Base-by-base conservation (phyloP, 1,140 invertebrate species). In the Lanistes nyassanus region DNA sequence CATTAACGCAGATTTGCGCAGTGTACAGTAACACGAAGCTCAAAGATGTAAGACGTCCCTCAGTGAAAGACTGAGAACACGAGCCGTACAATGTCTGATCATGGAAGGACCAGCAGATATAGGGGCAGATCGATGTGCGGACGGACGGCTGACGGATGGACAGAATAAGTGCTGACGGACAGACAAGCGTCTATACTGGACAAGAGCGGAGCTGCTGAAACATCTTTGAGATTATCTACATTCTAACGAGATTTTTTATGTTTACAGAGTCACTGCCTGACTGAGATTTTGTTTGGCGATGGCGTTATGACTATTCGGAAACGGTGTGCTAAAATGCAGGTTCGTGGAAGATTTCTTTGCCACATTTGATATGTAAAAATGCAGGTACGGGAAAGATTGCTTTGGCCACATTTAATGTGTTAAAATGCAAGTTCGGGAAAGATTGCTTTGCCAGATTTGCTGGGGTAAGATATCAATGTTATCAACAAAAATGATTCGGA, bases 181-280 rank as follows among this genome's bases (percentile, higher is more conserved):
- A 47, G 42, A 47, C 42, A 47, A 47, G 9, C 42, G 19, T 16
- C 19, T 47, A 2, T 16, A 6, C 42, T 47, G 9, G 9, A 9
- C 19, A 16, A 47, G 42, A 3, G 1, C 19, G 42, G 9, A 16
- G 9, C 1, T 16, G 0, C 42, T 47, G n/a, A n/a, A n/a, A 47
- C 1, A 16, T 2, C 5, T 47, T 0, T 47, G 19, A 9, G 2
- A 47, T 16, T 47, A n/a, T n/a, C 42, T 47, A 42, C 42, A n/a
- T n/a, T 47, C 5, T 67, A 9, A 39, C 1, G 2, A 26, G 26
- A 29, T 67, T 67, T 13, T 51, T 9, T 47, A n/a, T 68, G 23
- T 68, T 68, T 31, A 13, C 68, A 70, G 68, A 70, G 23, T 37
- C 51, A 58, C 53, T 70, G 68, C 36, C 53, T 70, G 51, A 70